These are phyloP conservation scores for Poeciliopsis occidentalis DNA, from an alignment of 2,113 vertebrate genomes.

Conservation along the genomic window DNA sequence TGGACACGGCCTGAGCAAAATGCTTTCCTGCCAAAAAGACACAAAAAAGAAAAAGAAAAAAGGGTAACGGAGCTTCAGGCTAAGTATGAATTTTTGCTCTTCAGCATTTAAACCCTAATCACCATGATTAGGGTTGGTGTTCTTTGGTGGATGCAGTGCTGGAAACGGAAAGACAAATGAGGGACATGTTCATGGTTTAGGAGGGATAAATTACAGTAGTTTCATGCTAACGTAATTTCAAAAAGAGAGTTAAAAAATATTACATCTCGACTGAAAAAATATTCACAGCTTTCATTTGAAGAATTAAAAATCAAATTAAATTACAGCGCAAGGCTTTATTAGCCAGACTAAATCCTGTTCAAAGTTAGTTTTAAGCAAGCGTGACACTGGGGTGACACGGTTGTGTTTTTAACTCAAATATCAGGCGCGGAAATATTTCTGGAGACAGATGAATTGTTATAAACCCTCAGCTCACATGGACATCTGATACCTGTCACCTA, in stretches of 20 bases:
- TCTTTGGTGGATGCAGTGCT: constrained; percentile 14
- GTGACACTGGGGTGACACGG: too few species aligned
- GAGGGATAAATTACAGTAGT: not conserved
- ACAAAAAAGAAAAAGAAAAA: constrained; percentile 15
- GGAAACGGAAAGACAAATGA: constrained; percentile 25
- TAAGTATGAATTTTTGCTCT: constrained; percentile 2
- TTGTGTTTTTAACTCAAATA: too few species aligned
- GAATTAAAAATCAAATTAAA: not conserved
- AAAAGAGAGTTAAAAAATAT: not conserved
- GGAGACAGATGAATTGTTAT: not conserved
- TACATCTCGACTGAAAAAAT: not conserved
- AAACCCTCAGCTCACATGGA: too few species aligned
- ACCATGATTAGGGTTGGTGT: constrained; percentile 1
- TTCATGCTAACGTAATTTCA: not conserved
- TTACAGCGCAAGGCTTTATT: too few species aligned
- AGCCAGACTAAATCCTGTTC: not conserved
- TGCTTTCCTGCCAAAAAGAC: constrained; percentile 40
- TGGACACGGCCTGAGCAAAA: constrained; percentile 8
- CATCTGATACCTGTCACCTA: not conserved
- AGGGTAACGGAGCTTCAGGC: constrained; percentile 36
- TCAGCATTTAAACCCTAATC: constrained; percentile 30
- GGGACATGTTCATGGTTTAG: constrained; percentile 16
- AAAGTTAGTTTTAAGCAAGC: not conserved
- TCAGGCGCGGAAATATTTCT: not conserved
- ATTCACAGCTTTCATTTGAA: not conserved